Conservation (phyloP, 2,113 vertebrate genomes). For the Protobothrops flavoviridis region DNA sequence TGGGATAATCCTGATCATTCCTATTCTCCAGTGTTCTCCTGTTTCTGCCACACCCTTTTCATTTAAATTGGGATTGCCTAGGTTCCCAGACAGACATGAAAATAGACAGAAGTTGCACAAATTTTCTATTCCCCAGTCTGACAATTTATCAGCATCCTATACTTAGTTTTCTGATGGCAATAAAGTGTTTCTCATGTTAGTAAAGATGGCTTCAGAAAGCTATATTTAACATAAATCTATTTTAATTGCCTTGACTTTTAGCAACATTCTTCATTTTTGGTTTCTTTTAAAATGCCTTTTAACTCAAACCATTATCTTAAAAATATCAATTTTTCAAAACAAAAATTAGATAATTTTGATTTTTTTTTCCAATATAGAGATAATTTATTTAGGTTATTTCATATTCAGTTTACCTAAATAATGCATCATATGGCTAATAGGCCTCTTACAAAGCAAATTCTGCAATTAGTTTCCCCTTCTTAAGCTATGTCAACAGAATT, state of each 20-base stretch:
- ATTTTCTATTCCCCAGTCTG: not conserved
- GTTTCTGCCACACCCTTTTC: not conserved
- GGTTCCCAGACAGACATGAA: not conserved
- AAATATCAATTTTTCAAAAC: not conserved
- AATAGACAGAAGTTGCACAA: not conserved
- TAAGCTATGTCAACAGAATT: slow-evolving; percentile 25
- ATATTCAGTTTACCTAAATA: slow-evolving; percentile 40
- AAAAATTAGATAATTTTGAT: slow-evolving; percentile 38
- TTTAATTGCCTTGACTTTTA: slow-evolving; percentile 26
- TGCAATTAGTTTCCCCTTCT: slow-evolving; percentile 25
- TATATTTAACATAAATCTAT: slow-evolving; percentile 39
- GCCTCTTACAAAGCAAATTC: not conserved
- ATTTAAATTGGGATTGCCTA: not conserved
- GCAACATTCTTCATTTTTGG: not conserved
- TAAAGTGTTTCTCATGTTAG: slow-evolving; percentile 48
- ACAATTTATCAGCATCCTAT: slow-evolving; percentile 8
- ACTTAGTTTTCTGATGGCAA: slow-evolving; percentile 34
- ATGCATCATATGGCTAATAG: slow-evolving; percentile 39
- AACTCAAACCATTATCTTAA: not conserved
- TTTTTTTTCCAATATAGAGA: not conserved
- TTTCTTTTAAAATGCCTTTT: slow-evolving; percentile 2
- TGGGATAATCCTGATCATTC: not conserved
- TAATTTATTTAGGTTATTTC: slow-evolving; percentile 1
- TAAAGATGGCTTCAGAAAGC: slow-evolving; percentile 52
- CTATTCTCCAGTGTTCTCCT: not conserved